Percentiles rank a stretch among this genome's conserved stretches.
These are phyloP conservation scores for Olivierus martensii DNA, from an alignment of 1,140 invertebrate species.

Conservation along the genomic window DNA sequence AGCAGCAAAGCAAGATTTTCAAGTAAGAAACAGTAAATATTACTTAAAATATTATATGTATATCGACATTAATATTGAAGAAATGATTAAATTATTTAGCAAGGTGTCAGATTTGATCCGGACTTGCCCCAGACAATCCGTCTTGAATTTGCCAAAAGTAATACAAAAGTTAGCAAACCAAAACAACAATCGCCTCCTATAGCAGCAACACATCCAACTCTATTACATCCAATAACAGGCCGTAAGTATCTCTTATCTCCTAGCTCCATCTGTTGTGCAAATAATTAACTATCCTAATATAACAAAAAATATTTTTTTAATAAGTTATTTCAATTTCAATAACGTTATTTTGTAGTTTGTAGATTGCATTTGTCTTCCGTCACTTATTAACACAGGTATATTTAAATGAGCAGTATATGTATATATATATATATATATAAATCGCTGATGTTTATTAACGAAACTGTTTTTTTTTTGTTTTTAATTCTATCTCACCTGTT, in stretches of 20 bases:
- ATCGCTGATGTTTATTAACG: too few relatives aligned
- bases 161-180: slow-evolving; percentile 99
- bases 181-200: slow-evolving; percentile 84
- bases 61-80: not conserved
- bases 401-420: too few relatives aligned
- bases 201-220: slow-evolving; percentile 60
- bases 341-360: too few relatives aligned
- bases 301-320: too few relatives aligned
- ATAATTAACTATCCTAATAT: too few relatives aligned
- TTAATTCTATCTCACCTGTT: too few relatives aligned
- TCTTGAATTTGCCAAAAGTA: slow-evolving; percentile 99
- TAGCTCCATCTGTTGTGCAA: not conserved
- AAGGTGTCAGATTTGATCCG: slow-evolving; percentile 99
- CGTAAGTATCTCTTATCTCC: slow-evolving; percentile 11
- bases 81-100: slow-evolving; percentile 45
- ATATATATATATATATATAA: too few relatives aligned
- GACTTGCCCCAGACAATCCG: slow-evolving; percentile 99
- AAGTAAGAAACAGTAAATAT: slow-evolving; percentile 49
- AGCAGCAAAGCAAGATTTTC: slow-evolving; percentile 95
- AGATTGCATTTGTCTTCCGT: too few relatives aligned
- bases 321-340: too few relatives aligned
- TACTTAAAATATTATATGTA: not conserved
- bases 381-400: too few relatives aligned
- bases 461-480: too few relatives aligned
- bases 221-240: slow-evolving; percentile 56